phyloP scores from a whole-genome alignment of 1,140 invertebrate genomes.

The Heliconius melpomene region DNA sequence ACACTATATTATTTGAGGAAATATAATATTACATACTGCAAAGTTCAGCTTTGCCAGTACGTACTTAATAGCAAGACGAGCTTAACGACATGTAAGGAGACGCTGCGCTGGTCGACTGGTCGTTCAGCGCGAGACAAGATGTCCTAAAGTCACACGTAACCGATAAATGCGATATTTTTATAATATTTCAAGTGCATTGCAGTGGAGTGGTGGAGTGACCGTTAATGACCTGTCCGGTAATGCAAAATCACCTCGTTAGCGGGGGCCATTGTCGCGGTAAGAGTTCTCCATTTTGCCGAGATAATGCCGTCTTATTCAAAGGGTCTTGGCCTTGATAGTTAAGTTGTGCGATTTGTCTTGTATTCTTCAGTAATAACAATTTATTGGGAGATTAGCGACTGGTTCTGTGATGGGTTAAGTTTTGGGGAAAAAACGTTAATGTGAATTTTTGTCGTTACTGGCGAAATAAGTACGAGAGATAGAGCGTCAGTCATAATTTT shows the following conservation, averaged over 20 bases:
- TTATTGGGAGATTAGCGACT: constrained; percentile 16
- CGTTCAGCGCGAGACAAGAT: constrained; percentile 13
- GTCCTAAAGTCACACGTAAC: constrained; percentile 26
- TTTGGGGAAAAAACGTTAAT: not conserved
- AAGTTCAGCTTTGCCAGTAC: not conserved
- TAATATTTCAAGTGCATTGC: constrained; percentile 41
- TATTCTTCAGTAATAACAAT: constrained; percentile 18
- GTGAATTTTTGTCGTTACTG: not conserved
- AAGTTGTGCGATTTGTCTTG: constrained; percentile 26
- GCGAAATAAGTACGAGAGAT: not conserved
- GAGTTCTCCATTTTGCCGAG: constrained; percentile 55
- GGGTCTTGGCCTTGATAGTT: constrained; percentile 29
- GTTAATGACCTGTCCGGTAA: constrained; percentile 60
- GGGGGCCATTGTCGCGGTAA: constrained; percentile 56
- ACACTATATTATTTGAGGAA: not conserved
- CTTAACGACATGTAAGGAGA: constrained; percentile 15
- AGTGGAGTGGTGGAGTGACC: constrained; percentile 48
- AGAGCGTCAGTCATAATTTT: too few relatives aligned
- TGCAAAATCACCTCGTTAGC: constrained; percentile 65
- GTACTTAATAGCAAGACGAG: constrained; percentile 1
- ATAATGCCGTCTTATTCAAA: constrained; percentile 36
- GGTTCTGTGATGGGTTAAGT: not conserved
- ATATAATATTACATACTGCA: not conserved
- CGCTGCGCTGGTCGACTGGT: not conserved
- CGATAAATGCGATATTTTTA: constrained; percentile 47